phyloP scores from a whole-genome alignment of 2,797 vertebrate genomes.

The Hypotaenidia philippensis region DNA sequence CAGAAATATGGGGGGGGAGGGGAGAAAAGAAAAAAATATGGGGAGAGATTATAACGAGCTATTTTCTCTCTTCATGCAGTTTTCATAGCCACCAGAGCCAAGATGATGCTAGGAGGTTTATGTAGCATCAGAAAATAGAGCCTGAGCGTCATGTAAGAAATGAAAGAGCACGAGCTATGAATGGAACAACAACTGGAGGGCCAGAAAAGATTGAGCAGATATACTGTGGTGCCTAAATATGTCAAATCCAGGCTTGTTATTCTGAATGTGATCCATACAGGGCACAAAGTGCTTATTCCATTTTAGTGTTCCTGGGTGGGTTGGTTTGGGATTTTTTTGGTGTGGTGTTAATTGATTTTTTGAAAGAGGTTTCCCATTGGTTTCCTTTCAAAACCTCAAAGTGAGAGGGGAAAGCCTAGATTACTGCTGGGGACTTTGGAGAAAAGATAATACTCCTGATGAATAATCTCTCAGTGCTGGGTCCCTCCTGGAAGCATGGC shows the following conservation, averaged over 20 bases:
- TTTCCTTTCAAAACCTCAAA: background rate
- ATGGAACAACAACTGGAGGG: background rate
- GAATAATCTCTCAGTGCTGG: background rate
- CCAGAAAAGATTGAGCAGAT: background rate
- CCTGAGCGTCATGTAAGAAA: background rate
- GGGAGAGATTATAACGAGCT: background rate
- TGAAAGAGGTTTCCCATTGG: background rate
- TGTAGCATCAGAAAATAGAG: background rate
- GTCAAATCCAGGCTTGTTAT: background rate
- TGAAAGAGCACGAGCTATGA: background rate
- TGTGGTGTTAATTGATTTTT: background rate
- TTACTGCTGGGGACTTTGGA: background rate
- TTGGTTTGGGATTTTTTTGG: background rate
- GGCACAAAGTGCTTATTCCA: background rate
- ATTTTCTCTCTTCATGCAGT: background rate
- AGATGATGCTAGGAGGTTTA: background rate
- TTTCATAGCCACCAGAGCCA: background rate
- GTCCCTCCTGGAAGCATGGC: background rate
- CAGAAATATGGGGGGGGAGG: background rate
- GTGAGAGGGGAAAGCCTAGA: background rate
- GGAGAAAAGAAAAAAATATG: background rate
- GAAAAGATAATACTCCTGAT: background rate
- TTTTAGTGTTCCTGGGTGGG: background rate
- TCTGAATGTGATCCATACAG: background rate
- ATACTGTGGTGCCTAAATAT: background rate